phyloP scores from a whole-genome alignment of 64 coral and sea anemone species.

The Porites australiensis region DNA sequence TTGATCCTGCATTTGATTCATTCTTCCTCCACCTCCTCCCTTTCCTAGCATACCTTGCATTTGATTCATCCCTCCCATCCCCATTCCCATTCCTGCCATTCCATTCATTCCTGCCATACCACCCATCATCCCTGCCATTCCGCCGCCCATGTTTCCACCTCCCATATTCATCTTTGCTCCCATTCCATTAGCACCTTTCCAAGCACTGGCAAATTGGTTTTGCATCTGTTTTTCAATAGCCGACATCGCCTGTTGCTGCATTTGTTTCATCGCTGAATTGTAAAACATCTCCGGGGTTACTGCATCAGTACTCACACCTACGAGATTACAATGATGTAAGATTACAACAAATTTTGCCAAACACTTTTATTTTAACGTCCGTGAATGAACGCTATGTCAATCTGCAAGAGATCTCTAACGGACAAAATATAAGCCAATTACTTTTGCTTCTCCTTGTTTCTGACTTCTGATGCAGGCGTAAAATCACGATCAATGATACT shows the following conservation, averaged over 20 bases:
- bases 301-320: constrained; percentile 43
- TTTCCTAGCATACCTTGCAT: constrained; percentile 26
- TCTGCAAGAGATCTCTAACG: no score
- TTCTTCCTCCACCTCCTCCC: neutral
- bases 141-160: constrained; percentile 35
- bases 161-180: constrained; percentile 34
- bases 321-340: constrained; percentile 37
- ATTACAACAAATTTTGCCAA: constrained; percentile 23
- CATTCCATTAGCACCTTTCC: constrained; percentile 43
- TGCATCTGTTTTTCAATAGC: constrained; percentile 68
- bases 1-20: constrained; percentile 7
- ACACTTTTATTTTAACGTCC: neutral
- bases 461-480: no score
- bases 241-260: constrained; percentile 77
- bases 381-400: no score
- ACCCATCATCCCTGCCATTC: constrained; percentile 66
- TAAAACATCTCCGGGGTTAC: constrained; percentile 43
- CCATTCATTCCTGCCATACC: constrained; percentile 12
- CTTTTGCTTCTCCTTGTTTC: no score
- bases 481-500: no score
- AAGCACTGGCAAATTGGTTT: constrained; percentile 45
- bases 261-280: constrained; percentile 61
- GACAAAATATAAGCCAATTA: no score
- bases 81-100: constrained; percentile 35
- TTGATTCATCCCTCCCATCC: constrained; percentile 34